Evolutionary conservation across 2,888 invertebrate genomes (phyloP).

Genomic region (Thalpophila matura): DNA sequence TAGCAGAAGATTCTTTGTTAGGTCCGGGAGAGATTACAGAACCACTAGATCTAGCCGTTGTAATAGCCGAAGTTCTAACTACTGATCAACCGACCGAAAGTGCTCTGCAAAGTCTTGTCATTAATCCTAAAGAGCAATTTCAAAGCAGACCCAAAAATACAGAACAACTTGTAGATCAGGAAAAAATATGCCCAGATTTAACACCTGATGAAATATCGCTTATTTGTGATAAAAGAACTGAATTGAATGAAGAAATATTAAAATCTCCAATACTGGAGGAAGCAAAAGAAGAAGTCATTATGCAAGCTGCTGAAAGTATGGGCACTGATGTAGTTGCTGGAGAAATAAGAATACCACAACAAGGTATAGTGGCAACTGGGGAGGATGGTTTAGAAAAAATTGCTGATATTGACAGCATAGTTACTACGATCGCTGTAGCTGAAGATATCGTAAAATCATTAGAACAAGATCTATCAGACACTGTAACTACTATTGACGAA

Average conservation of each 20-base stretch:
- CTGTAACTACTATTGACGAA: not conserved
- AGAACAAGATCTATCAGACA: not conserved
- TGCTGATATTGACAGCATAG: not conserved
- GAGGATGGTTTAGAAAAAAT: not conserved
- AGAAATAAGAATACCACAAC: not conserved
- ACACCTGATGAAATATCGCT: not conserved
- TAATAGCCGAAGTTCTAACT: not conserved
- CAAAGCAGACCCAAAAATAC: not conserved
- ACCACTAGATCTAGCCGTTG: not conserved
- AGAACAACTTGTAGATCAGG: not conserved
- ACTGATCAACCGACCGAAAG: not conserved
- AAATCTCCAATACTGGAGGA: not conserved
- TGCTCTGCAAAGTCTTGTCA: not conserved
- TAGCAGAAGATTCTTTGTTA: not conserved
- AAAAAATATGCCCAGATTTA: not conserved
- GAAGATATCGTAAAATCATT: slow-evolving; percentile 6
- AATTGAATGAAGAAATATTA: not conserved
- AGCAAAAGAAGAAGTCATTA: not conserved
- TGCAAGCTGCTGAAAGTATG: not conserved
- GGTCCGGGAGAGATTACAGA: not conserved
- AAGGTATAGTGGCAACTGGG: not conserved
- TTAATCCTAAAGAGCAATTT: not conserved
- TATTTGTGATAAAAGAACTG: not conserved
- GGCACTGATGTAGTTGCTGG: not conserved
- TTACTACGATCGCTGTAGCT: not conserved